phyloP scores from a whole-genome alignment of 92 coral and sea anemone species.

The Phenganax marumi region DNA sequence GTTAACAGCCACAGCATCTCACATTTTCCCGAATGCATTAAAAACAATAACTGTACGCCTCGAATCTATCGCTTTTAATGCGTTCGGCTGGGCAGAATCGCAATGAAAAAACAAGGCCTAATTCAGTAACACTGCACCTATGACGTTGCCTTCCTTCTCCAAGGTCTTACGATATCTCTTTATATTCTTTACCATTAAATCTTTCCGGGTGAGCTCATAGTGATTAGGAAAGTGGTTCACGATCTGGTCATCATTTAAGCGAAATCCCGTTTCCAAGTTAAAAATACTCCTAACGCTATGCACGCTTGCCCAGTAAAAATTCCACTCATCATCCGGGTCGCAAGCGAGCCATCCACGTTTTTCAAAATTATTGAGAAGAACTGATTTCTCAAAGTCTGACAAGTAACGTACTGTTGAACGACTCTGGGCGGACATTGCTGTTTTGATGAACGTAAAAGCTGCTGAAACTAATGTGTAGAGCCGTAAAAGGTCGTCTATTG shows the following conservation, averaged over 20 bases:
- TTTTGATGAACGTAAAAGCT: background rate
- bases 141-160: constrained; percentile 78
- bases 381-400: constrained; percentile 89
- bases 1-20: background rate
- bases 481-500: background rate
- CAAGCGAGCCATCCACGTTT: constrained; percentile 98
- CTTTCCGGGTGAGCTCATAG: constrained; percentile 95
- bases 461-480: background rate
- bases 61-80: no score
- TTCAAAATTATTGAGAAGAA: constrained; percentile 92
- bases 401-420: constrained; percentile 66
- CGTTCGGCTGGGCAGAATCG: no score
- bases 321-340: constrained; percentile 98
- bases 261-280: constrained; percentile 94
- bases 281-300: constrained; percentile 92
- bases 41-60: no score
- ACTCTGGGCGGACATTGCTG: constrained; percentile 26
- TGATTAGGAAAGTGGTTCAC: constrained; percentile 97
- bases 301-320: constrained; percentile 99
- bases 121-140: background rate
- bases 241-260: constrained; percentile 94
- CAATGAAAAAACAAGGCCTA: background rate
- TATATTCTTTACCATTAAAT: constrained; percentile 93
- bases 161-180: constrained; percentile 91
- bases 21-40: no score